Evolutionary conservation across 2,113 vertebrate genomes (phyloP).

Genomic region (Fulmarus glacialis): DNA sequence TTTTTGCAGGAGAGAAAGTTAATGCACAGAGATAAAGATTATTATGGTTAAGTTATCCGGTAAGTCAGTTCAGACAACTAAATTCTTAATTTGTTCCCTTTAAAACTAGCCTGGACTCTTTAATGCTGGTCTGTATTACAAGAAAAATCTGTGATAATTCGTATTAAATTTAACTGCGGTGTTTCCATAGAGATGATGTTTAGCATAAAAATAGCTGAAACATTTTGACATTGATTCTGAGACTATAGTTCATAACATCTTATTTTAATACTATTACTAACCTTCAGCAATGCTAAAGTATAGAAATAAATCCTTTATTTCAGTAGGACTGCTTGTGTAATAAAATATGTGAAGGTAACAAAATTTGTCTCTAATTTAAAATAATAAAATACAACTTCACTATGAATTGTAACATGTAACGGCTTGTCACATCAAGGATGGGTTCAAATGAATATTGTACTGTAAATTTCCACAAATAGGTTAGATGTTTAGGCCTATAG

Average conservation of each 20-base stretch:
- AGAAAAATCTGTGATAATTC: not conserved
- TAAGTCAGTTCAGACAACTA: not conserved
- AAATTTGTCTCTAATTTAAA: not conserved
- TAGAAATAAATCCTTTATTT: not conserved
- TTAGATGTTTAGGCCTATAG: not conserved
- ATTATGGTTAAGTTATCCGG: not conserved
- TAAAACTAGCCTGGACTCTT: not conserved
- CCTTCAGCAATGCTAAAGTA: not conserved
- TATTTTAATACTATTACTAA: not conserved
- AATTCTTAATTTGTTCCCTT: not conserved
- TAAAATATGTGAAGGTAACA: not conserved
- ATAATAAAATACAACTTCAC: not conserved
- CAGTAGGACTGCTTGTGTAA: not conserved
- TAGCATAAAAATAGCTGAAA: conserved; percentile 49
- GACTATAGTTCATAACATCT: not conserved
- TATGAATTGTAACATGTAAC: too few relatives aligned
- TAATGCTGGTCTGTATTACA: not conserved
- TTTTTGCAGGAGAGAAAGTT: not conserved
- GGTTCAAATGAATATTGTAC: not conserved
- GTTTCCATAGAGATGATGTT: conserved; percentile 56
- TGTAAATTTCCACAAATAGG: not conserved
- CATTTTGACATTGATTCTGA: conserved; percentile 17
- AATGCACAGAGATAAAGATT: not conserved
- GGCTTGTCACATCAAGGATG: not conserved
- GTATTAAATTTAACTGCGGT: not conserved